Conservation (phyloP, 2,888 invertebrate species). For the Chaitophorus viminalis region DNA sequence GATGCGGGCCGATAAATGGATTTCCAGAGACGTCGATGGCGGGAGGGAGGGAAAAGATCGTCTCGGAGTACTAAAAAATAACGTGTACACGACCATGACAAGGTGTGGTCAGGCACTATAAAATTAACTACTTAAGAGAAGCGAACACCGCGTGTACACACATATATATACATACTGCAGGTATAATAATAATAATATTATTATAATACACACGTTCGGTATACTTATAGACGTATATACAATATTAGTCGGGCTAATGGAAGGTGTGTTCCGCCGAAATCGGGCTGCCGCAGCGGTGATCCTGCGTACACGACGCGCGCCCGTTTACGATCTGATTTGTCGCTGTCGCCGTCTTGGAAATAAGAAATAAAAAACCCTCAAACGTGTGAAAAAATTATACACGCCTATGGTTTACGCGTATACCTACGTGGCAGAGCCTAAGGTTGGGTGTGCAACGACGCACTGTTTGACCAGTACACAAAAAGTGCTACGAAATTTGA, state of each 20-base stretch:
- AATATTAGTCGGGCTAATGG: constrained; percentile 9
- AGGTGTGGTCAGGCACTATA: constrained; percentile 51
- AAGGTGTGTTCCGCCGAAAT: constrained; percentile 28
- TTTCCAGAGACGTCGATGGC: background rate
- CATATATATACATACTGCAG: background rate
- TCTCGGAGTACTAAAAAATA: constrained; percentile 21
- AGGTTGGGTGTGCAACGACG: too few species aligned
- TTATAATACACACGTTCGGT: background rate
- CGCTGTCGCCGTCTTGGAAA: background rate
- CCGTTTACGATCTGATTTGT: background rate
- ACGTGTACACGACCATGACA: constrained; percentile 13
- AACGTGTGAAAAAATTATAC: background rate
- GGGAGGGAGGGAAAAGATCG: background rate
- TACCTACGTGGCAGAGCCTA: too few species aligned
- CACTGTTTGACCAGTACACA: too few species aligned
- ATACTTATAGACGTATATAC: background rate
- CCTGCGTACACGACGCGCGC: background rate
- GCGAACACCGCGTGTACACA: background rate
- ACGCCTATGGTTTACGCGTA: background rate
- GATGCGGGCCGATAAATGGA: background rate
- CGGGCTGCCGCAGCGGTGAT: background rate
- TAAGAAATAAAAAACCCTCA: background rate
- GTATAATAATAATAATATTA: background rate
- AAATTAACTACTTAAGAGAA: constrained; percentile 52
- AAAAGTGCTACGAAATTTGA: too few species aligned